phyloP scores from a whole-genome alignment of 2,888 invertebrate genomes.

The Dicyrtomina minuta region DNA sequence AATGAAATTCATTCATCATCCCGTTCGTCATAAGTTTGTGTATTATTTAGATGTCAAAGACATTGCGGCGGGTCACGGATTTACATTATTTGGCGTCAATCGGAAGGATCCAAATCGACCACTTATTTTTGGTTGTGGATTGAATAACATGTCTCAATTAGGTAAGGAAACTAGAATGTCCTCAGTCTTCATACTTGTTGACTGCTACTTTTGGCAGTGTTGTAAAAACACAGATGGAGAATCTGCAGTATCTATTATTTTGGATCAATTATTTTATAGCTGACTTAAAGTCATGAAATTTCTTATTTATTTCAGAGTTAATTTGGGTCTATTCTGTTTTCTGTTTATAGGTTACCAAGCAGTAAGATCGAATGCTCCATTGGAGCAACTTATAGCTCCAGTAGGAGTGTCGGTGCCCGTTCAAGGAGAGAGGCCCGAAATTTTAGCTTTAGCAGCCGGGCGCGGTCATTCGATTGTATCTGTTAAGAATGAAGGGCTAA shows the following conservation, averaged over 20 bases:
- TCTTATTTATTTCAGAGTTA: neutral
- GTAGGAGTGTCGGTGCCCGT: conserved; percentile 52
- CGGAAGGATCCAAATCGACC: conserved; percentile 59
- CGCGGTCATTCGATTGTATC: conserved; percentile 81
- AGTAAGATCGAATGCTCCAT: conserved; percentile 63
- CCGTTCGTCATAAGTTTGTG: conserved; percentile 44
- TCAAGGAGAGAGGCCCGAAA: conserved; percentile 56
- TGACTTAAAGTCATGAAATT: neutral
- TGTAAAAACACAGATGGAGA: too few relatives aligned
- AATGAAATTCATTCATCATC: conserved; percentile 32
- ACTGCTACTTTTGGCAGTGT: too few relatives aligned
- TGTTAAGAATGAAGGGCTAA: conserved; percentile 77
- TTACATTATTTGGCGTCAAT: conserved; percentile 74
- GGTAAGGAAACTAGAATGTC: conserved; percentile 66
- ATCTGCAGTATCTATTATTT: too few relatives aligned
- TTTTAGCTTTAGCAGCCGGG: conserved; percentile 72
- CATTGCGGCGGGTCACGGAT: conserved; percentile 85
- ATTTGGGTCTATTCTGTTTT: neutral
- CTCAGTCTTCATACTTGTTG: too few relatives aligned
- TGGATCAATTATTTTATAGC: too few relatives aligned
- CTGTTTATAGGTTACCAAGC: conserved; percentile 58
- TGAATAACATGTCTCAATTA: conserved; percentile 90
- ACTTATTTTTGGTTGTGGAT: conserved; percentile 81
- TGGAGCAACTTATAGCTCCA: conserved; percentile 70
- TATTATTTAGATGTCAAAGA: conserved; percentile 62